Base-by-base conservation (phyloP, 2,888 invertebrate genomes). In the Luperina testacea region DNA sequence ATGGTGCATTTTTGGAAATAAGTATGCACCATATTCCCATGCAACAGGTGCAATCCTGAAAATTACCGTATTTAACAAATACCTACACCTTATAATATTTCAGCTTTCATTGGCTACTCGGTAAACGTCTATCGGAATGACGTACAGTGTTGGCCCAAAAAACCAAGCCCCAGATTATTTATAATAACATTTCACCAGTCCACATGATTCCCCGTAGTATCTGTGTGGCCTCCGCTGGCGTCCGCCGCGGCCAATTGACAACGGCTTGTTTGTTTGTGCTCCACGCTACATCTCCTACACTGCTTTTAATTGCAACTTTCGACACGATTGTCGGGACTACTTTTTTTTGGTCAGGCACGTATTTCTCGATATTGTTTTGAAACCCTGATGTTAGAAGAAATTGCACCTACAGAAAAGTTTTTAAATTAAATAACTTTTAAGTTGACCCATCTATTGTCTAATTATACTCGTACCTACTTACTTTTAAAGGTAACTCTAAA, bases 221-320 rank as follows among this genome's bases (percentile, higher is more conserved):
- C 93, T 93, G 95, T 94, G 95, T 94, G 94, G 92, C 90, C 92
- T 91, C 83, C 84, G 81, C 87, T 81, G 92, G 92, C 90, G 93
- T 91, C 90, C 90, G 94, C 86, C 90, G 86, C 95, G 95, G 92
- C 90, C 95, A 94, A 95, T 96, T 94, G 94, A 92, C 83, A 86
- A 85, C 80, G 82, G 85, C 86, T 92, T 90, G 91, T 94, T 93
- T 93, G 92, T 93, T 93, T 93, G 81, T 82, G 63, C 45, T 68
- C 68, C 80, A 87, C 87, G 89, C 84, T 70, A 87, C 95, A 94
- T 95, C 92, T 92, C 90, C 91, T 88, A 84, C 90, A 90, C 90
- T 88, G 88, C 85, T 91, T 91, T 94, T 95, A 95, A 95, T 95
- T 95, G 92, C 93, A 80, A 91, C 91, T 94, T 92, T 94, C 94